Percentiles rank a stretch among this genome's conserved stretches.
These are phyloP conservation scores for Gambelia wislizenii DNA, from an alignment of 2,797 vertebrate genomes.

Conservation along the genomic window DNA sequence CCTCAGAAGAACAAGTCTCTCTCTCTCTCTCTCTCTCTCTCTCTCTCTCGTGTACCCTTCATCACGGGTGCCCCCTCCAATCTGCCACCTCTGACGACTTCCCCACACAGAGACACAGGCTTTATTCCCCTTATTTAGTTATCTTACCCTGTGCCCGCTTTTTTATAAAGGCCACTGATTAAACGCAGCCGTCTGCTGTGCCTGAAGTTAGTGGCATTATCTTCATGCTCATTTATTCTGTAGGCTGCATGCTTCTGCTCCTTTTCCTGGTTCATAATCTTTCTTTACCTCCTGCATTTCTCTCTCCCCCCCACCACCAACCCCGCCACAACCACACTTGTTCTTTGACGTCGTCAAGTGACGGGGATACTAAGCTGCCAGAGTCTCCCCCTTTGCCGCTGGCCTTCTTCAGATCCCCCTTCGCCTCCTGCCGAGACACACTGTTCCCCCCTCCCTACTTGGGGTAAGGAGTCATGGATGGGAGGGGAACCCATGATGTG, in stretches of 20 bases:
- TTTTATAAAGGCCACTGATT: constrained; percentile 1
- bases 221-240: constrained; percentile 18
- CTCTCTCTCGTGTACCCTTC: not conserved
- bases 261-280: constrained; percentile 25
- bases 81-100: not conserved
- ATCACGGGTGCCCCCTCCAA: not conserved
- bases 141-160: not conserved
- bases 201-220: constrained; percentile 14
- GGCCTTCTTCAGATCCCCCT: constrained; percentile 16
- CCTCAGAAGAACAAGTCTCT: not conserved
- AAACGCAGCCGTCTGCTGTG: constrained; percentile 14
- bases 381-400: not conserved
- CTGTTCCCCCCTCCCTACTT: constrained; percentile 9
- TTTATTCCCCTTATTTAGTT: not conserved
- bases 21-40: no score
- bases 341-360: constrained; percentile 32
- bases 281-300: not conserved
- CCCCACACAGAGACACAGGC: not conserved
- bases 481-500: not conserved
- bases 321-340: not conserved
- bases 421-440: not conserved
- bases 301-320: no score
- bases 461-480: constrained; percentile 3
- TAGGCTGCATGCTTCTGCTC: constrained; percentile 14
- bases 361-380: constrained; percentile 23